Conservation (phyloP, 1,140 invertebrate species). For the Pseudomyrmex cubaensis region DNA sequence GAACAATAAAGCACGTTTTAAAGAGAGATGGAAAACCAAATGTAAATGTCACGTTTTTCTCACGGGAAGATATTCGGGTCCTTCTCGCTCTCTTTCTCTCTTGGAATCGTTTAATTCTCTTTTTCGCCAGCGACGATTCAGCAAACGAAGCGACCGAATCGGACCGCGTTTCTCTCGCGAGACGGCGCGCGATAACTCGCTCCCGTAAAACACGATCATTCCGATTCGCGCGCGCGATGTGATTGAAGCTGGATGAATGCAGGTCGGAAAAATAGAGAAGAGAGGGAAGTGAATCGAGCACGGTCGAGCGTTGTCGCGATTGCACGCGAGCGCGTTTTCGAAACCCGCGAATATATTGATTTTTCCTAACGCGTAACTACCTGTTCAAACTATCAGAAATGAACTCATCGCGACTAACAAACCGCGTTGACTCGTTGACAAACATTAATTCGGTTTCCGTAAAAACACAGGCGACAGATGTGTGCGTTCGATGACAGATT, state of each 20-base stretch:
- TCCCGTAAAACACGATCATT: constrained; percentile 41
- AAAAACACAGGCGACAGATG: background rate
- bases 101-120: background rate
- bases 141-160: constrained; percentile 19
- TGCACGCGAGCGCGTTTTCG: constrained; percentile 16
- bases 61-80: background rate
- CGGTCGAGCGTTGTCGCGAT: constrained; percentile 34
- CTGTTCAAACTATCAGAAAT: too few species aligned
- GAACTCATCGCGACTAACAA: too few species aligned
- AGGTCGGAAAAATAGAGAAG: constrained; percentile 50
- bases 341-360: background rate
- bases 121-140: constrained; percentile 21
- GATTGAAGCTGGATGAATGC: constrained; percentile 48
- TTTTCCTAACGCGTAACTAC: too few species aligned
- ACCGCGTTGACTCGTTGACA: too few species aligned
- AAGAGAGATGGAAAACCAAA: background rate
- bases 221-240: constrained; percentile 21
- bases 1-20: background rate
- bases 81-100: too few species aligned
- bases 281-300: constrained; percentile 13
- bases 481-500: background rate
- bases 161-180: constrained; percentile 40
- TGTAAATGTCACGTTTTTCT: too few species aligned
- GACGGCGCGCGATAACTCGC: constrained; percentile 24
- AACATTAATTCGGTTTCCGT: too few species aligned